These are phyloP conservation scores for Pagetopsis macropterus DNA, from an alignment of 2,797 vertebrate species.

Conservation along the genomic window DNA sequence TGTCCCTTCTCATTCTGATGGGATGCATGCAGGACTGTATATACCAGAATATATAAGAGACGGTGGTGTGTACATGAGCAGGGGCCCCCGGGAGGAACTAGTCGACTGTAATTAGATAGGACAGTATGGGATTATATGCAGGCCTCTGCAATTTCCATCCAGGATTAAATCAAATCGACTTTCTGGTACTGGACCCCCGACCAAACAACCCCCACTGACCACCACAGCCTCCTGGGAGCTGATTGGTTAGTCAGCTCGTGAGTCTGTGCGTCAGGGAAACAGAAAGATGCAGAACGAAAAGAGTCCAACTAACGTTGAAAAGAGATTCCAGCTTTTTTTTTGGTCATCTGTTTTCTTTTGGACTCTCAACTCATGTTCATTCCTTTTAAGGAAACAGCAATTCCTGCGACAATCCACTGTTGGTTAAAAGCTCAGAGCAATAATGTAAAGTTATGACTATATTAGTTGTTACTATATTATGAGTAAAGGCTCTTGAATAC, in stretches of 20 bases:
- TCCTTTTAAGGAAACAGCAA: background rate
- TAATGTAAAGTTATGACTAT: too few relatives aligned
- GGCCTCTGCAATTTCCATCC: constrained; percentile 42
- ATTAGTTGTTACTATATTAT: too few relatives aligned
- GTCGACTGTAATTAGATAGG: constrained; percentile 39
- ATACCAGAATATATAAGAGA: background rate
- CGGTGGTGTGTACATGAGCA: background rate
- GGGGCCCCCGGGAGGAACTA: constrained; percentile 16
- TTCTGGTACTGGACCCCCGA: constrained; percentile 26
- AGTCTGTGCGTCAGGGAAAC: constrained; percentile 1
- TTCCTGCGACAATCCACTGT: background rate
- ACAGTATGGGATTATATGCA: constrained; percentile 40
- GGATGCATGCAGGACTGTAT: background rate
- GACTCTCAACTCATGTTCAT: background rate
- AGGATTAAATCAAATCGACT: constrained; percentile 52
- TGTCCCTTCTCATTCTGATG: constrained; percentile 7
- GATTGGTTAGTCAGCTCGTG: constrained; percentile 12
- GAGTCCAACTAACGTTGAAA: background rate
- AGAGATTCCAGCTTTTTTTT: background rate
- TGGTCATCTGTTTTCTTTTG: background rate
- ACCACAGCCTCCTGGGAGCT: background rate
- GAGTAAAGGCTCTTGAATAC: too few relatives aligned
- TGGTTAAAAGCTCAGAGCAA: too few relatives aligned
- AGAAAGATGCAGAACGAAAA: background rate
- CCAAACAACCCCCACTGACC: constrained; percentile 10